A percentile compares a stretch with the other conserved stretches of the same genome.
Evolutionary conservation across 1,140 invertebrate genomes (phyloP).

Genomic region (Dreissena rostriformis): DNA sequence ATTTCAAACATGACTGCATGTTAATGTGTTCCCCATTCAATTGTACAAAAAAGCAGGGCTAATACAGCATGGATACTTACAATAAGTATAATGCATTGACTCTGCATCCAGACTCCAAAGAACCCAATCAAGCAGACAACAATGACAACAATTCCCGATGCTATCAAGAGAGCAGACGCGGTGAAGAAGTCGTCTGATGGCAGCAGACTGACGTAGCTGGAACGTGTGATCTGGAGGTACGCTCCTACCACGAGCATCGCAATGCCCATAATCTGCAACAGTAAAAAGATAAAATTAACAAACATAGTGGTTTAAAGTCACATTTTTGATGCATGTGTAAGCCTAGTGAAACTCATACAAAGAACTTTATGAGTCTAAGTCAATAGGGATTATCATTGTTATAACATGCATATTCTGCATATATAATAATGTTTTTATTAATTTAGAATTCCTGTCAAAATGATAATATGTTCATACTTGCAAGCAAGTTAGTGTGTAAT

Average conservation of each 20-base stretch:
- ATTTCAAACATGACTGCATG: no score
- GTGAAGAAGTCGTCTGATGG: slow-evolving; percentile 88
- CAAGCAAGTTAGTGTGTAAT: no score
- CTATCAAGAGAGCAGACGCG: slow-evolving; percentile 87
- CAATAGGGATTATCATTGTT: background rate
- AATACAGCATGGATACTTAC: slow-evolving; percentile 82
- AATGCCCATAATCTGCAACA: slow-evolving; percentile 88
- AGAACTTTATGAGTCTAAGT: background rate
- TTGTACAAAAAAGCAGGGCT: no score
- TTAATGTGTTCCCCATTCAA: no score
- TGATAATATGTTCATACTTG: background rate
- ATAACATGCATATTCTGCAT: background rate
- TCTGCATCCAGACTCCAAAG: slow-evolving; percentile 91
- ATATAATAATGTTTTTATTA: background rate
- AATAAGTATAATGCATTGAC: slow-evolving; percentile 88
- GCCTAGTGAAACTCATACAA: background rate
- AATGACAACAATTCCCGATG: slow-evolving; percentile 87
- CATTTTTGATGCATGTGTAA: background rate
- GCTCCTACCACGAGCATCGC: slow-evolving; percentile 88
- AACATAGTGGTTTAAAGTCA: background rate
- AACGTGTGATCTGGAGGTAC: slow-evolving; percentile 87
- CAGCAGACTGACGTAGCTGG: slow-evolving; percentile 87
- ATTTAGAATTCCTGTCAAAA: background rate
- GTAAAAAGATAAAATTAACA: background rate
- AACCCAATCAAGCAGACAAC: slow-evolving; percentile 90